Evolutionary conservation across 2,113 vertebrate genomes (phyloP).

Genomic region (Thunnus thynnus): DNA sequence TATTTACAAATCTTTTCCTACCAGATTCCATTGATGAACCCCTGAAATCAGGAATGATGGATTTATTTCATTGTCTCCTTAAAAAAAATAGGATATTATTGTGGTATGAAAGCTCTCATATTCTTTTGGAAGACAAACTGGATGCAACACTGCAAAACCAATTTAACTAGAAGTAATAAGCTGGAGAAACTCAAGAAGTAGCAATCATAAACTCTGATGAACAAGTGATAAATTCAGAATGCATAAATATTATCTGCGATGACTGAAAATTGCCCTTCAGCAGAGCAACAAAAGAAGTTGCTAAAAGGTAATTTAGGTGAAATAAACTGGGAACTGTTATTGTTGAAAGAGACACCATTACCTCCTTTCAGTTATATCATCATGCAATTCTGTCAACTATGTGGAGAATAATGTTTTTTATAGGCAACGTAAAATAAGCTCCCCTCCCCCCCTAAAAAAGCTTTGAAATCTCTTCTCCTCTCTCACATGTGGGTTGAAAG

Average conservation of each 20-base stretch:
- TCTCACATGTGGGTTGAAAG: slow-evolving; percentile 19
- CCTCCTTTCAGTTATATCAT: slow-evolving; percentile 53
- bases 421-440: slow-evolving; percentile 41
- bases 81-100: not conserved
- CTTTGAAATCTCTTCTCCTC: slow-evolving; percentile 47
- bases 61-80: not conserved
- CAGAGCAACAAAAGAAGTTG: slow-evolving; percentile 29
- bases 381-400: slow-evolving; percentile 29
- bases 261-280: slow-evolving; percentile 48
- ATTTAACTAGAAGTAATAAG: slow-evolving; percentile 39
- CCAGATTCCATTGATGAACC: not conserved
- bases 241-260: slow-evolving; percentile 31
- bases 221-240: slow-evolving; percentile 27
- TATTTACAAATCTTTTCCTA: not conserved
- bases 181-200: slow-evolving; percentile 16
- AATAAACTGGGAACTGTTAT: slow-evolving; percentile 61
- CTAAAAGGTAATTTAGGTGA: slow-evolving; percentile 43
- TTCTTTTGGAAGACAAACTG: slow-evolving; percentile 16
- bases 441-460: not conserved
- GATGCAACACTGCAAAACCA: slow-evolving; percentile 23
- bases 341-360: slow-evolving; percentile 61
- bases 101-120: not conserved
- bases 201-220: slow-evolving; percentile 31
- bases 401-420: slow-evolving; percentile 51
- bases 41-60: not conserved